These are phyloP conservation scores for Loris lydekkerianus DNA, from an alignment of 2,797 vertebrate genomes.

Conservation along the genomic window DNA sequence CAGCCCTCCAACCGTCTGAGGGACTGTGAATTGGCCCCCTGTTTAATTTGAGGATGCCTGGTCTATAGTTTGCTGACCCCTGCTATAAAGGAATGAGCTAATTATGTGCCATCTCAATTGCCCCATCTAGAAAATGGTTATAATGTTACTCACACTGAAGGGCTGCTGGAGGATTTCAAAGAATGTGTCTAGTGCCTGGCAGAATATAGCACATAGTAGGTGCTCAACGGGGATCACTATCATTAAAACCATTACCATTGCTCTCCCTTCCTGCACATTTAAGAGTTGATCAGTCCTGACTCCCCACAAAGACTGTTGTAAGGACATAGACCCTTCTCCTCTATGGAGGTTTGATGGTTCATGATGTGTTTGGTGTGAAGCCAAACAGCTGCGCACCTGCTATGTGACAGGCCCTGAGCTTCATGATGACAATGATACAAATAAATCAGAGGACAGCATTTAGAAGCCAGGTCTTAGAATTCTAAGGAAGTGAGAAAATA, in stretches of 20 bases:
- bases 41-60: too few relatives aligned
- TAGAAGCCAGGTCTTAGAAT: background rate
- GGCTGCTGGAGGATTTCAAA: background rate
- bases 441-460: background rate
- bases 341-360: background rate
- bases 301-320: background rate
- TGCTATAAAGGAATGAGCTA: constrained; percentile 2
- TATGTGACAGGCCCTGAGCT: background rate
- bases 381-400: background rate
- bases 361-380: background rate
- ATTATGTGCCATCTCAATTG: background rate
- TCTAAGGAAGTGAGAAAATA: background rate
- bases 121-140: background rate
- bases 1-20: too few relatives aligned
- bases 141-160: background rate
- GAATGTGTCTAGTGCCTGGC: background rate
- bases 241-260: fast-evolving
- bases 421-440: background rate
- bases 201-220: background rate
- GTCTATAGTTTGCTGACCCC: background rate
- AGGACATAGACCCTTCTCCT: background rate
- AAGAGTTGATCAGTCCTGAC: background rate
- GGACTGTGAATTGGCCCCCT: too few relatives aligned
- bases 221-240: fast-evolving
- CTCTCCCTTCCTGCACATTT: background rate